These are phyloP conservation scores for Danaus melanippus DNA, from an alignment of 1,140 invertebrate species.

Conservation along the genomic window DNA sequence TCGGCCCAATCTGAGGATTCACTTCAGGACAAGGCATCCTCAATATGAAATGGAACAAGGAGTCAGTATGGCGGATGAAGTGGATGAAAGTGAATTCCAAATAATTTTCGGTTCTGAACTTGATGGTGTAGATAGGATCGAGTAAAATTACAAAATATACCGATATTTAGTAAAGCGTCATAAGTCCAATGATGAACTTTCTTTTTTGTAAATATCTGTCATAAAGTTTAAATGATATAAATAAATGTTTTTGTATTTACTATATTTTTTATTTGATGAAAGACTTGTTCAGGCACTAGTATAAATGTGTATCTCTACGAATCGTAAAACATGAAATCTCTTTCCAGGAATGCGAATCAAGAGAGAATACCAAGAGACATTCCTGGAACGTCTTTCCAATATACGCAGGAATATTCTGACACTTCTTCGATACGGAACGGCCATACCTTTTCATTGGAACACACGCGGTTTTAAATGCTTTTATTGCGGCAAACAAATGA, in stretches of 20 bases:
- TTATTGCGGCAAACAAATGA: slow-evolving; percentile 39
- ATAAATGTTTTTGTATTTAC: no score
- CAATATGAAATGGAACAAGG: slow-evolving; percentile 20
- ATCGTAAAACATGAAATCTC: slow-evolving; percentile 23
- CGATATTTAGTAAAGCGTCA: no score
- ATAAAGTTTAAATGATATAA: no score
- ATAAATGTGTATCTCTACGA: not conserved
- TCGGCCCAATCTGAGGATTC: slow-evolving; percentile 45
- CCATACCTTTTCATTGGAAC: slow-evolving; percentile 41
- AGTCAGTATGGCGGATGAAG: slow-evolving; percentile 21
- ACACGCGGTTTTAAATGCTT: slow-evolving; percentile 42
- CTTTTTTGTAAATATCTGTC: no score
- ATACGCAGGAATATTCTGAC: slow-evolving; percentile 31
- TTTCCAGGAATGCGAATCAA: slow-evolving; percentile 34
- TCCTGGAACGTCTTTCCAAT: slow-evolving; percentile 27
- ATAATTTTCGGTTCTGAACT: slow-evolving; percentile 39
- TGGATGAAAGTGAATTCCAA: slow-evolving; percentile 33
- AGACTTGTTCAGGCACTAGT: no score
- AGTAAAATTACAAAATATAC: slow-evolving; percentile 8
- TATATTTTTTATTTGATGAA: no score
- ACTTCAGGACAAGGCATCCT: slow-evolving; percentile 41
- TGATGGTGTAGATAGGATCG: slow-evolving; percentile 29
- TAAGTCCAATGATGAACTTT: no score
- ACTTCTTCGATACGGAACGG: slow-evolving; percentile 36
- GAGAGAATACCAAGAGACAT: slow-evolving; percentile 23